A percentile compares a stretch with the other conserved stretches of the same genome.
Evolutionary conservation across 2,888 invertebrate species (phyloP).

Genomic region (Hartigia nigra): DNA sequence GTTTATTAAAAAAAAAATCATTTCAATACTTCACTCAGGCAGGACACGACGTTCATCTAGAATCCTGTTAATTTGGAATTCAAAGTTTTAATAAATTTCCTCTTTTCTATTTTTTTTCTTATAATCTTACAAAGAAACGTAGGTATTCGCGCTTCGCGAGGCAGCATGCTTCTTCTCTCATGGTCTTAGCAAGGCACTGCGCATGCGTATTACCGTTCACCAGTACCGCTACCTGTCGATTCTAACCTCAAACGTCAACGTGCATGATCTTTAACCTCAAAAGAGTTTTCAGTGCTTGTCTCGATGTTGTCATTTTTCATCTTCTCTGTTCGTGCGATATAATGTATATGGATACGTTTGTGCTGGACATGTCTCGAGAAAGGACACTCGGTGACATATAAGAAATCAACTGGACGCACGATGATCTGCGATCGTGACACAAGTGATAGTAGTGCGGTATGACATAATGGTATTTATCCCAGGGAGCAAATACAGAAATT

Average conservation of each 20-base stretch:
- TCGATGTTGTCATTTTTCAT: constrained; percentile 1
- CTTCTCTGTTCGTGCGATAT: background rate
- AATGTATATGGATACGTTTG: background rate
- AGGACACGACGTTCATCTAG: too few relatives aligned
- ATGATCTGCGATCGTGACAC: background rate
- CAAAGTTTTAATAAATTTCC: background rate
- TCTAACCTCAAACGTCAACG: constrained; percentile 60
- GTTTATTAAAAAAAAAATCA: background rate
- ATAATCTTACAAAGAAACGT: background rate
- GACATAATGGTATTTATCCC: background rate
- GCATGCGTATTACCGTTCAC: background rate
- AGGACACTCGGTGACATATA: background rate
- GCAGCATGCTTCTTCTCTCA: background rate
- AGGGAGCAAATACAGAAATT: background rate
- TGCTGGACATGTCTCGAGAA: background rate
- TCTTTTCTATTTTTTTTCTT: background rate
- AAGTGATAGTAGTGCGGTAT: background rate
- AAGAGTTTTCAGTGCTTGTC: constrained; percentile 1
- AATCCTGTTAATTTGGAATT: background rate
- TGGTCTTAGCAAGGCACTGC: background rate
- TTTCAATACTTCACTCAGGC: background rate
- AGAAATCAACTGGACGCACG: background rate
- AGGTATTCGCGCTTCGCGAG: background rate
- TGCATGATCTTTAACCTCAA: constrained; percentile 26
- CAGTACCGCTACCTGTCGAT: constrained; percentile 56